Base-by-base conservation (phyloP, 1,140 invertebrate genomes). In the Amphibalanus amphitrite region DNA sequence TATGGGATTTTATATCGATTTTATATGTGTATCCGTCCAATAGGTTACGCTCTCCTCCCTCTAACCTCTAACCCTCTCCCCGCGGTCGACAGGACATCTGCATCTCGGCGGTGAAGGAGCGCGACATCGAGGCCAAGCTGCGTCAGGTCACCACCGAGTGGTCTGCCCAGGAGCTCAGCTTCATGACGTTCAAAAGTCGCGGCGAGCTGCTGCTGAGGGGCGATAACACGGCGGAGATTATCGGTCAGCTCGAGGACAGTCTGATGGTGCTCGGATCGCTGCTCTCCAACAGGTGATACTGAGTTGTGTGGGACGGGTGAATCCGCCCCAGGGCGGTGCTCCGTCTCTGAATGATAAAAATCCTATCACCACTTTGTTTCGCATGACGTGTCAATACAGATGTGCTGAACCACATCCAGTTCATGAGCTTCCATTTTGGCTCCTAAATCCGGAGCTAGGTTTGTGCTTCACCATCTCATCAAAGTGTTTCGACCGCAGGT, bases 71-170 rank as follows among this genome's bases (percentile, higher is more conserved):
- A n/a, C n/a, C n/a, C n/a, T n/a, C n/a, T n/a, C n/a, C n/a, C n/a
- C n/a, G n/a, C n/a, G n/a, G 33, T 59, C 72, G 79, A 3, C 77
- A 89, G 85, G 95, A 98, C 79, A 95, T 97, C 77, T 98, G 95
- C 80, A 97, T 97, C 79, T 96, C 93, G 38, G 94, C 95, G 0
- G 92, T 97, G 87, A 97, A 97, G 82, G 95, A 98, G 79, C 92
- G 95, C 77, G 95, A 98, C 78, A 98, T 97, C 75, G 95, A 98
- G 83, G 93, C 92, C 0, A 98, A 98, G 80, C 79, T 98, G 26
- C 85, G 93, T 71, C 90, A 92, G 81, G 93, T 97, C 0, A 95
- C 94, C 3, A 93, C 92, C 77, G 94, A 97, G 79, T 98, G 95
- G 95, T 90, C 90, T 0, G 86, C 89, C 0, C 90, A 95, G 76